phyloP scores from a whole-genome alignment of 2,797 vertebrate species.

The Lutjanus argentimaculatus region DNA sequence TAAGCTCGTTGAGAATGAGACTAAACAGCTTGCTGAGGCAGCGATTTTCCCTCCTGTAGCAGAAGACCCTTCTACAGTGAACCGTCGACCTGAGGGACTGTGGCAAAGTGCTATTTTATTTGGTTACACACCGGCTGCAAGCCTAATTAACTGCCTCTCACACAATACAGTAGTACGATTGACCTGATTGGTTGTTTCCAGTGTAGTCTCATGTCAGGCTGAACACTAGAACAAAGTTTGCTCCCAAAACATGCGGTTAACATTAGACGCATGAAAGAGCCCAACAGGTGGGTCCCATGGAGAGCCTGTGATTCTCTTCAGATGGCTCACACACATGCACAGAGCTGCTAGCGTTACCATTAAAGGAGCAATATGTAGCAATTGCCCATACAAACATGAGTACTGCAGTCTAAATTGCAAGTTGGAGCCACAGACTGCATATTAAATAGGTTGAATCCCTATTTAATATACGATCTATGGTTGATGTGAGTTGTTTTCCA shows the following conservation, averaged over 20 bases:
- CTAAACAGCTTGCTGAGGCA: slow-evolving; percentile 72
- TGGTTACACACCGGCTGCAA: slow-evolving; percentile 33
- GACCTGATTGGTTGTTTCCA: slow-evolving; percentile 26
- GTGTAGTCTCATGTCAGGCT: slow-evolving; percentile 5
- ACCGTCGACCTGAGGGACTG: slow-evolving; percentile 32
- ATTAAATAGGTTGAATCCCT: no score
- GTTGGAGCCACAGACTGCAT: no score
- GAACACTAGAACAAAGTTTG: slow-evolving; percentile 7
- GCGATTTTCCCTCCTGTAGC: slow-evolving; percentile 58
- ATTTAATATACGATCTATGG: no score
- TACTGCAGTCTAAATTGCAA: no score
- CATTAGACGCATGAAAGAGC: slow-evolving; percentile 83
- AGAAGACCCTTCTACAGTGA: slow-evolving; percentile 38
- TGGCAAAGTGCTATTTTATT: slow-evolving; percentile 62
- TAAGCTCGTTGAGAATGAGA: slow-evolving; percentile 69
- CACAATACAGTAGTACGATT: slow-evolving; percentile 1
- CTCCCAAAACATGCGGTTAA: slow-evolving; percentile 79
- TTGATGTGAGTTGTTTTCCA: no score
- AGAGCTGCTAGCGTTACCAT: background rate
- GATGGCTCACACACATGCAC: slow-evolving; percentile 53
- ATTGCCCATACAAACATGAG: no score
- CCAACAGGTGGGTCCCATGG: slow-evolving; percentile 88
- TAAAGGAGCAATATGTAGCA: background rate
- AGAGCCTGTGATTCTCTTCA: slow-evolving; percentile 86
- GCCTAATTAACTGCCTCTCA: slow-evolving; percentile 53